These are phyloP conservation scores for Aurelia sp. DNA, from an alignment of 30 jellyfish, hydroid and myxozoan genomes.

Conservation along the genomic window DNA sequence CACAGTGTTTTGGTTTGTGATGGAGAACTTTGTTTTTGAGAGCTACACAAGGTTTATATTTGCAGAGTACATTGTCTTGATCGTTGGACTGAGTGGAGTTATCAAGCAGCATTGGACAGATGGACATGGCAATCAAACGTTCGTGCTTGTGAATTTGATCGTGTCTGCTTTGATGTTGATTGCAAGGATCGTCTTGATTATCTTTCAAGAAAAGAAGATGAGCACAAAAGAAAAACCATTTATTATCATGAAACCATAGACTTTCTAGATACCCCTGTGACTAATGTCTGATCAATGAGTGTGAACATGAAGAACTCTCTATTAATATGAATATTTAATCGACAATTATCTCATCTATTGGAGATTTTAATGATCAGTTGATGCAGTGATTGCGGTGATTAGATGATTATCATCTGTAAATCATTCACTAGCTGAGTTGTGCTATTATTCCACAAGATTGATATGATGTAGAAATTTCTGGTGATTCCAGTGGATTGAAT, in stretches of 20 bases:
- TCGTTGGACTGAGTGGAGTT: slow-evolving; percentile 60
- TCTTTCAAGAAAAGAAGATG: slow-evolving; percentile 18
- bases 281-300: no score
- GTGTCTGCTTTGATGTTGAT: slow-evolving; percentile 13
- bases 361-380: no score
- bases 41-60: slow-evolving; percentile 45
- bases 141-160: slow-evolving; percentile 29
- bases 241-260: neutral
- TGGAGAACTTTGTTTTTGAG: slow-evolving; percentile 46
- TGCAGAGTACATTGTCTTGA: slow-evolving; percentile 57
- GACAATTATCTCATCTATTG: no score
- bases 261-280: neutral
- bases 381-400: no score
- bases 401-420: no score
- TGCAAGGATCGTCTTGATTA: slow-evolving; percentile 22
- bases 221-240: neutral
- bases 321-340: no score
- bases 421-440: no score
- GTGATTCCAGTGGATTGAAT: no score
- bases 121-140: slow-evolving; percentile 59
- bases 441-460: no score
- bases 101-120: slow-evolving; percentile 57
- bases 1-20: slow-evolving; percentile 62
- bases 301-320: no score
- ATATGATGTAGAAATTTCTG: no score